A percentile compares a stretch with the other conserved stretches of the same genome.
Evolutionary conservation across 1,140 invertebrate species (phyloP).

Genomic region (Drosophila ohnishii): DNA sequence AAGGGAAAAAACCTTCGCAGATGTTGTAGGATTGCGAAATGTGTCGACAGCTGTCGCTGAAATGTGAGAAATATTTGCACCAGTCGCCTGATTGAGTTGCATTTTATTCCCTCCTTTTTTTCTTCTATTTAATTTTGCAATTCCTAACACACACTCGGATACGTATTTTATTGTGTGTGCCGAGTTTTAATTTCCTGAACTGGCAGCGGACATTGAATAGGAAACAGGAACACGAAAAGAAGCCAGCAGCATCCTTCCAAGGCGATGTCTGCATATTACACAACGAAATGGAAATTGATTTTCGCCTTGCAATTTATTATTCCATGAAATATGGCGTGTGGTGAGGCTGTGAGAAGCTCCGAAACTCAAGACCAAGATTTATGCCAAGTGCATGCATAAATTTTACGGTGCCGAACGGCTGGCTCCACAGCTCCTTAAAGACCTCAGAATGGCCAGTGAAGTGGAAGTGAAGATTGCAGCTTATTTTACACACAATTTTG

Average conservation of each 20-base stretch:
- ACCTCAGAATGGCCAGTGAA: slow-evolving; percentile 12
- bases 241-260: slow-evolving; percentile 8
- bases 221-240: slow-evolving; percentile 16
- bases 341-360: slow-evolving; percentile 10
- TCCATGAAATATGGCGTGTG: slow-evolving; percentile 49
- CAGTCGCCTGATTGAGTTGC: slow-evolving; percentile 35
- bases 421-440: slow-evolving; percentile 26
- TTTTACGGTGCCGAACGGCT: slow-evolving; percentile 5
- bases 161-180: slow-evolving; percentile 30
- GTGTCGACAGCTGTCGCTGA: slow-evolving; percentile 60
- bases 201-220: slow-evolving; percentile 34
- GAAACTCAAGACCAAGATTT: slow-evolving; percentile 64
- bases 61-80: slow-evolving; percentile 49
- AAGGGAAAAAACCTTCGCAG: slow-evolving; percentile 15
- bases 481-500: slow-evolving; percentile 1
- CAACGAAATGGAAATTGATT: slow-evolving; percentile 67
- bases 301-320: slow-evolving; percentile 62
- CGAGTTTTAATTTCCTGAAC: slow-evolving; percentile 69
- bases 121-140: slow-evolving; percentile 35
- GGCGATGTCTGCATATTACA: slow-evolving; percentile 45
- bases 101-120: slow-evolving; percentile 1
- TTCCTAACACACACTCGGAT: slow-evolving; percentile 2
- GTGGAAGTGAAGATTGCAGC: slow-evolving; percentile 19
- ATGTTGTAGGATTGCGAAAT: slow-evolving; percentile 48
- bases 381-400: slow-evolving; percentile 36